Evolutionary conservation across 2,113 vertebrate species (phyloP).

Genomic region (Cynopterus brachyotis): DNA sequence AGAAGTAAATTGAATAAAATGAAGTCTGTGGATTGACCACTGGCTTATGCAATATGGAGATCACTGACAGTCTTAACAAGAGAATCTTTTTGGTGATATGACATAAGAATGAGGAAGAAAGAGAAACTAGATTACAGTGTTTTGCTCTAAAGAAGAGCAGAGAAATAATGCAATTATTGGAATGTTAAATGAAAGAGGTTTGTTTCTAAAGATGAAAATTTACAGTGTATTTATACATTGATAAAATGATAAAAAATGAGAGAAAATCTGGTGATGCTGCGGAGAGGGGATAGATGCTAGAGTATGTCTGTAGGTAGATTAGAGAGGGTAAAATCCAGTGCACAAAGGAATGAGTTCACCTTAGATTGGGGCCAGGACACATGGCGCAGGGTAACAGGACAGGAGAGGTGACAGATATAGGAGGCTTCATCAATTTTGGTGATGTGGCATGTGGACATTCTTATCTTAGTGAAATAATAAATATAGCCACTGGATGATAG

Average conservation of each 20-base stretch:
- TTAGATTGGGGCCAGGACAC: neutral
- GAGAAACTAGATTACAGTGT: neutral
- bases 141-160: neutral
- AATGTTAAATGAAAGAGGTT: neutral
- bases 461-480: neutral
- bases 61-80: neutral
- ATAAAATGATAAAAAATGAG: neutral
- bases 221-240: neutral
- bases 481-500: neutral
- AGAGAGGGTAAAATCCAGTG: neutral
- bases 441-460: neutral
- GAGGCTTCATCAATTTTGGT: neutral
- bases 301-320: neutral
- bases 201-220: neutral
- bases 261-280: neutral
- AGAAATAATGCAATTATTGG: neutral
- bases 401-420: neutral
- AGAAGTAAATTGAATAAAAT: neutral
- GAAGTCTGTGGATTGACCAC: neutral
- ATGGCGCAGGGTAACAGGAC: neutral
- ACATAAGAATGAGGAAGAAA: neutral
- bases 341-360: neutral
- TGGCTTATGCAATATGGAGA: neutral
- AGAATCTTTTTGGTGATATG: neutral
- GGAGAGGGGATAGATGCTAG: neutral